phyloP scores from a whole-genome alignment of 2,113 vertebrate genomes.

The Columbina picui region DNA sequence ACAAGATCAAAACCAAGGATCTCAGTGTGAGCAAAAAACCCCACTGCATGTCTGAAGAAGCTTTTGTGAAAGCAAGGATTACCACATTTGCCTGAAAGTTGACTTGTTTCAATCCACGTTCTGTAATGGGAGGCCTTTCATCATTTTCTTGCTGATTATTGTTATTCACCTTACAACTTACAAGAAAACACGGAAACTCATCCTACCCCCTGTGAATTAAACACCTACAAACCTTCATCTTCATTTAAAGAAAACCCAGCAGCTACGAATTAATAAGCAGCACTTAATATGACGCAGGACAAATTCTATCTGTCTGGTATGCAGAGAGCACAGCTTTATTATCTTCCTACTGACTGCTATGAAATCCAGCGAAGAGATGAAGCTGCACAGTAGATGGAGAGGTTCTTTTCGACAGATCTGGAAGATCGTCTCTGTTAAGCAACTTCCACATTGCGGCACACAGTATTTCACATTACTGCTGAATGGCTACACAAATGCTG shows the following conservation, averaged over 20 bases:
- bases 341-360: background rate
- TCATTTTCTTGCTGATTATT: background rate
- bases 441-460: background rate
- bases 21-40: background rate
- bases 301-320: constrained; percentile 13
- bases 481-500: accelerated
- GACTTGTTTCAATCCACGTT: background rate
- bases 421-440: background rate
- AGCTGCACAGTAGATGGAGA: background rate
- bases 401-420: background rate
- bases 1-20: background rate
- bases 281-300: background rate
- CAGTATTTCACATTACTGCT: background rate
- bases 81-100: background rate
- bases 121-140: background rate
- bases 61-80: background rate
- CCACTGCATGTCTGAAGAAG: background rate
- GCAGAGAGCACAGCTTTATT: constrained; percentile 4
- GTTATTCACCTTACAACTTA: background rate
- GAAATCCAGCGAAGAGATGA: background rate
- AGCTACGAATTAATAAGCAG: constrained; percentile 5
- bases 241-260: background rate
- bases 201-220: background rate
- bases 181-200: background rate
- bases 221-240: background rate